phyloP scores from a whole-genome alignment of 2,797 vertebrate species.

The Phataginus tetradactyla region DNA sequence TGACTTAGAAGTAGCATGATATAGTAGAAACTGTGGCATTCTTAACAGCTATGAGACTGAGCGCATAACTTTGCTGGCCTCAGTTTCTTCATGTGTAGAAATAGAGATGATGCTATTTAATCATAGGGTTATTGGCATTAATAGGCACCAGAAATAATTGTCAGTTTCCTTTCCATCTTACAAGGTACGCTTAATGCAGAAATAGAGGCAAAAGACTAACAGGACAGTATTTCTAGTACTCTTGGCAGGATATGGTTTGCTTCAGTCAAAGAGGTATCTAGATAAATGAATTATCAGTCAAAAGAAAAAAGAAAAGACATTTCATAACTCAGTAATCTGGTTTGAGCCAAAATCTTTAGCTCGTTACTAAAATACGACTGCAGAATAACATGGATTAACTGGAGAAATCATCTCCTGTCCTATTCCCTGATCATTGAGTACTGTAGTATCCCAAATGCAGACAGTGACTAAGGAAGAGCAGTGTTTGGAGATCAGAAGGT shows the following conservation, averaged over 20 bases:
- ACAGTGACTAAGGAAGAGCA: conserved; percentile 11
- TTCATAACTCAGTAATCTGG: conserved; percentile 36
- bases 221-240: not conserved
- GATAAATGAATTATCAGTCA: conserved; percentile 6
- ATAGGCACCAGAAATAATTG: not conserved
- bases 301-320: not conserved
- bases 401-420: not conserved
- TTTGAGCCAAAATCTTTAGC: conserved; percentile 36
- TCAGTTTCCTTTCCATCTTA: not conserved
- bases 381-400: not conserved
- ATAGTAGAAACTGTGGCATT: not conserved
- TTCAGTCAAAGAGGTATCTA: not conserved
- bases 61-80: not conserved
- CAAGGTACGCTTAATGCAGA: not conserved
- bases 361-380: not conserved
- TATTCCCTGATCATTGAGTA: not conserved
- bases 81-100: conserved; percentile 42
- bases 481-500: conserved; percentile 6
- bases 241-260: not conserved
- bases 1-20: not conserved
- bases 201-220: not conserved
- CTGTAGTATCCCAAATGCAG: not conserved
- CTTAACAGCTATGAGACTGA: not conserved
- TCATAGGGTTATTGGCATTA: not conserved
- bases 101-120: not conserved